Base-by-base conservation (phyloP, 2,888 invertebrate species). In the Synanthedon andrenaeformis region DNA sequence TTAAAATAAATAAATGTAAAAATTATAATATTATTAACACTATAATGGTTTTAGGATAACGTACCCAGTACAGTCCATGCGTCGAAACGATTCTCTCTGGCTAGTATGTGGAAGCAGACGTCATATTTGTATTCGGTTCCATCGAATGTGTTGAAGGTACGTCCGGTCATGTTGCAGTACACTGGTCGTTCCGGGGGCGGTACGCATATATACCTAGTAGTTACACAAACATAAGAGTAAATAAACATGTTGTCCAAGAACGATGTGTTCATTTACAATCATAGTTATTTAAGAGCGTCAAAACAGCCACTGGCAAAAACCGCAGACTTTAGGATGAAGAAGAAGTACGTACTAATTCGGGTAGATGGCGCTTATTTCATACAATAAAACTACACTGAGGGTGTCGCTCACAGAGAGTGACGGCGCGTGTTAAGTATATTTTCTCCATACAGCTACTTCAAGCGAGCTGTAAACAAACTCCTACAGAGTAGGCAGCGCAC, bases 111-210 rank as follows among this genome's bases (percentile, higher is more conserved):
- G 81, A 92, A 92, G 75, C 96, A 96, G 13, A 93, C 89, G 62
- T 95, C 94, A 63, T 93, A 94, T 63, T 94, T 93, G 71, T 92
- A 95, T 66, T 93, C 92, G 0, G 90, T 86, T 13, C 91, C 91
- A 72, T 96, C 96, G 66, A 96, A 96, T 0, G 95, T 95, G 59
- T 89, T 91, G 69, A 96, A 92, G 0, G 92, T 92, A 53, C 92
- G 90, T 0, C 94, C 94, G 1, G 92, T 92, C n/a, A 95, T 82
- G 65, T 91, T 91, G 70, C 94, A 94, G 63, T 90, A 89, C 41
- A 89, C 90, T 55, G 92, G 92, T 0, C 90, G 89, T 45, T 90
- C 89, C 0, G 90, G 89, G 0, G 90, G 90, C 2, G 91, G 91
- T 50, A 89, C 88, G 65, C 94, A 94, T 0, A 87, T 83, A 70